These are phyloP conservation scores for Polypedilum vanderplanki DNA, from an alignment of 1,140 invertebrate genomes.

Conservation along the genomic window DNA sequence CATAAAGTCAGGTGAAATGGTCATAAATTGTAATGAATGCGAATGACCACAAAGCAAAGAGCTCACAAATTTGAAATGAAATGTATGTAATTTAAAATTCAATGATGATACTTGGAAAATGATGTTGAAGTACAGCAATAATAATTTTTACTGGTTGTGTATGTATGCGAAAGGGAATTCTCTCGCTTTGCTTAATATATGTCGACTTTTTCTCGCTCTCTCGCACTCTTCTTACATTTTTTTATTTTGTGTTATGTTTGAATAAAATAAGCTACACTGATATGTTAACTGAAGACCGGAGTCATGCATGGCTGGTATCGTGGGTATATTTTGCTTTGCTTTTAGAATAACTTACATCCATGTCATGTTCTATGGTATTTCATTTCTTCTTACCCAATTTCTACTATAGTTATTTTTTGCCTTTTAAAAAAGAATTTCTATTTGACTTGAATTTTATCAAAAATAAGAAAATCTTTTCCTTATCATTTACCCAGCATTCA, in stretches of 20 bases:
- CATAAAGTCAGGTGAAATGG: neutral
- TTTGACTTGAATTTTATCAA: no score
- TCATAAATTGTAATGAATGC: neutral
- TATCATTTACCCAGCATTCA: no score
- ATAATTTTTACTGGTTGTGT: neutral
- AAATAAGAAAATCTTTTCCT: no score
- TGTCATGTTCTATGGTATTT: no score
- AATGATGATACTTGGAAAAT: slow-evolving; percentile 9
- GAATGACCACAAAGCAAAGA: slow-evolving; percentile 4
- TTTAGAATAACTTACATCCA: no score
- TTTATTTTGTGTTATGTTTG: neutral
- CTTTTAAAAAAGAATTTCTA: no score
- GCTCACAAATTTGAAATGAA: slow-evolving; percentile 1
- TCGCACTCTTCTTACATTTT: neutral
- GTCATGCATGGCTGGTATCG: slow-evolving; percentile 7
- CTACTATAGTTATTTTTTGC: no score
- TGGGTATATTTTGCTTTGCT: slow-evolving; percentile 7
- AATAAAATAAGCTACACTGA: slow-evolving; percentile 3
- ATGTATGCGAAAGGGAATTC: neutral
- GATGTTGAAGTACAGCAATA: neutral
- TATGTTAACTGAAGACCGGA: slow-evolving; percentile 25
- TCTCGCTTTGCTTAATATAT: no score
- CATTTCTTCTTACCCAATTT: no score
- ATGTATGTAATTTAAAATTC: neutral
- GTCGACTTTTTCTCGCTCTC: neutral